Percentiles rank a stretch among this genome's conserved stretches.
These are phyloP conservation scores for Nomada hirtipes DNA, from an alignment of 2,888 invertebrate genomes.

Conservation along the genomic window DNA sequence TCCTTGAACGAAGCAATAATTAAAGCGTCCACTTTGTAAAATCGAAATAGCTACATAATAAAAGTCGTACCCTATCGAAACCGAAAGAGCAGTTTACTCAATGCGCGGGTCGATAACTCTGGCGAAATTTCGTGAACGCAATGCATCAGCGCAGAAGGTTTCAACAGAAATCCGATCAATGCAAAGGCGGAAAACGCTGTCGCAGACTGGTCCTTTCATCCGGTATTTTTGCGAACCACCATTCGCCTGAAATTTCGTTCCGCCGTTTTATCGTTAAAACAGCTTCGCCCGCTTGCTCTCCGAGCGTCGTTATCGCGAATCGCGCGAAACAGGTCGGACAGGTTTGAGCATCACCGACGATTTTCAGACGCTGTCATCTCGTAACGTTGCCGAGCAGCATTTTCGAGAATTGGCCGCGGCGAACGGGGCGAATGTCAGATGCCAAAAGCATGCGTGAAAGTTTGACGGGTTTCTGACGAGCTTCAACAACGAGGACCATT, in stretches of 20 bases:
- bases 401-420: constrained; percentile 47
- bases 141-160: not conserved
- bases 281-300: not conserved
- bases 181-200: constrained; percentile 15
- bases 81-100: not conserved
- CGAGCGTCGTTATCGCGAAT: constrained; percentile 38
- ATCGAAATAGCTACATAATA: not conserved
- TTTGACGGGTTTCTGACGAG: constrained; percentile 64
- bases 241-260: not conserved
- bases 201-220: constrained; percentile 2
- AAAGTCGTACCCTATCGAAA: not conserved
- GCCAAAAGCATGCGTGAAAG: constrained; percentile 63
- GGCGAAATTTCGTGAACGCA: not conserved
- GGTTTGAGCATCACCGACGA: constrained; percentile 29
- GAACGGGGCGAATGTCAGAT: constrained; percentile 41
- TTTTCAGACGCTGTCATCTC: constrained; percentile 44
- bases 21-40: not conserved
- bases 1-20: too few relatives aligned
- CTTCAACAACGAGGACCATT: constrained; percentile 31
- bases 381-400: constrained; percentile 40
- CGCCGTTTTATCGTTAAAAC: constrained; percentile 5
- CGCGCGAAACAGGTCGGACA: constrained; percentile 26
- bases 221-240: not conserved
- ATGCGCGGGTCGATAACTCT: not conserved
- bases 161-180: not conserved